These are phyloP conservation scores for Conus ventricosus DNA, from an alignment of 1,140 invertebrate species.

Conservation along the genomic window DNA sequence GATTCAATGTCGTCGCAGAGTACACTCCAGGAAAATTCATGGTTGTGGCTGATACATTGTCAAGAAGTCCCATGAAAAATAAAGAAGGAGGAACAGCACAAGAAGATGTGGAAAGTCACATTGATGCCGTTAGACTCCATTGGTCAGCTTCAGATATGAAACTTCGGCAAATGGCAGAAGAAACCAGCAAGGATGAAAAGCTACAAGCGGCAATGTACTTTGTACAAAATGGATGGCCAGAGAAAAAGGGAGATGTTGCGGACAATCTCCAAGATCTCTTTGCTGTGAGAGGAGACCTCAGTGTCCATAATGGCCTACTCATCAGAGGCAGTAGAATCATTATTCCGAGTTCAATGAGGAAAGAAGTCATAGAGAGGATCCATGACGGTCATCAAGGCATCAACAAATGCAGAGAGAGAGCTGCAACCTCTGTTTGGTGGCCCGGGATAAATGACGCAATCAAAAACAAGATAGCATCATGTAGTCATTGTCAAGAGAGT, in stretches of 20 bases:
- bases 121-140: background rate
- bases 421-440: background rate
- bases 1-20: slow-evolving; percentile 39
- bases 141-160: background rate
- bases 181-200: background rate
- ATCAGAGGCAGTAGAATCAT: background rate
- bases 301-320: background rate
- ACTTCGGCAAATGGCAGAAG: slow-evolving; percentile 1
- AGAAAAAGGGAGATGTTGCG: slow-evolving; percentile 7
- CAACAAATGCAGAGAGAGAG: background rate
- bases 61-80: slow-evolving; percentile 25
- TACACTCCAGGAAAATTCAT: slow-evolving; percentile 49
- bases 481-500: no score
- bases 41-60: slow-evolving; percentile 48
- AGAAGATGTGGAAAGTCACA: background rate
- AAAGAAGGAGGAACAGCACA: background rate
- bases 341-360: background rate
- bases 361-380: background rate
- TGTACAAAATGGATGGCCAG: slow-evolving; percentile 23
- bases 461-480: no score
- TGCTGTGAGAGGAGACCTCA: background rate
- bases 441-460: background rate
- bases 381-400: background rate
- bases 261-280: background rate
- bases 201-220: slow-evolving; percentile 3